phyloP scores from a whole-genome alignment of 1,140 invertebrate genomes.

The Thaumatotibia leucotreta region DNA sequence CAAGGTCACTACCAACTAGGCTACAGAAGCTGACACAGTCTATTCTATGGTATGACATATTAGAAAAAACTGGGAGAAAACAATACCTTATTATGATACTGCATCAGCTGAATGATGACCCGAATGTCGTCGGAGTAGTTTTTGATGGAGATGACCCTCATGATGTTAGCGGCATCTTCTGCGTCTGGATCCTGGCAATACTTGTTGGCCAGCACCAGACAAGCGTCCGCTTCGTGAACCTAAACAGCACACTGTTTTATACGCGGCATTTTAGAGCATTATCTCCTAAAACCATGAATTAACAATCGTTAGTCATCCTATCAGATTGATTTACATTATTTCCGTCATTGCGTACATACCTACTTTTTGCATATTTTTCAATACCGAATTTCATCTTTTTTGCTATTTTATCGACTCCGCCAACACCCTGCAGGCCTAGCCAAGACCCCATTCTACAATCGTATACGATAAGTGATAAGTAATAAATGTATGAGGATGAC shows the following conservation, averaged over 20 bases:
- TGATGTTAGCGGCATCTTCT: conserved; percentile 99
- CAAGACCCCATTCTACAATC: too few species aligned
- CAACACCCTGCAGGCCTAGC: too few species aligned
- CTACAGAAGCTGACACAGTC: too few species aligned
- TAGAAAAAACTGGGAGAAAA: neutral
- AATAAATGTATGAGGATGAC: too few species aligned
- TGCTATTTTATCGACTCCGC: too few species aligned
- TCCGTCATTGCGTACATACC: too few species aligned
- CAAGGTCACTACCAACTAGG: too few species aligned
- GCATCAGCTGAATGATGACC: conserved; percentile 99
- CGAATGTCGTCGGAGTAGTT: conserved; percentile 99
- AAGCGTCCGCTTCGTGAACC: conserved; percentile 99
- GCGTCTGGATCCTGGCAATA: conserved; percentile 99
- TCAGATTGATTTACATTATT: too few species aligned
- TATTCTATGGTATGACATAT: conserved; percentile 96
- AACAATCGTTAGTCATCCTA: neutral
- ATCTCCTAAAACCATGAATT: neutral
- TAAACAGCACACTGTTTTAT: conserved; percentile 65
- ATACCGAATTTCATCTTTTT: too few species aligned
- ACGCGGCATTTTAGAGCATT: neutral
- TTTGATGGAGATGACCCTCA: conserved; percentile 99
- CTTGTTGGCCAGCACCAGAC: conserved; percentile 98
- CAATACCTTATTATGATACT: conserved; percentile 99
- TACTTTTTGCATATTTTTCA: too few species aligned
- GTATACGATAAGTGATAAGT: too few species aligned